Evolutionary conservation across 35 echinoderm and acorn worm species (phyloP).

Genomic region (Holothuria glaberrima): DNA sequence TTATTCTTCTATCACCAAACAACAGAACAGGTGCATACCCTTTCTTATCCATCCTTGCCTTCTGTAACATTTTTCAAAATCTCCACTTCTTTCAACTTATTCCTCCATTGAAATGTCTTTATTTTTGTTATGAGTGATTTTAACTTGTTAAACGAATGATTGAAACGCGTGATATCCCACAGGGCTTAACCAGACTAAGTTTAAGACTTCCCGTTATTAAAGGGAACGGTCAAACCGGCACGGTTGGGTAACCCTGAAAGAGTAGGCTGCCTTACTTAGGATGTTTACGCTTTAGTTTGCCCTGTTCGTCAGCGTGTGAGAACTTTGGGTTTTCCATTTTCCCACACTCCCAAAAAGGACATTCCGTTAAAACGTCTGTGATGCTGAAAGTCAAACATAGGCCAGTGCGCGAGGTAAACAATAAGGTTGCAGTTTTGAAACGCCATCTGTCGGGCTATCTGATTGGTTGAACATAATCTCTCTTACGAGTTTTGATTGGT

Average conservation of each 20-base stretch:
- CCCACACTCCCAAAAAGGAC: conserved; percentile 47
- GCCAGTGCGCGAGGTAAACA: not conserved
- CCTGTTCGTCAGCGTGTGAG: conserved; percentile 39
- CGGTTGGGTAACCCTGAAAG: conserved; percentile 39
- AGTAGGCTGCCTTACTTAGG: conserved; percentile 11
- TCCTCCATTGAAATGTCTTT: conserved; percentile 35
- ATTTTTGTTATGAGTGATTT: conserved; percentile 12
- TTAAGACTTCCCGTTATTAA: conserved; percentile 49
- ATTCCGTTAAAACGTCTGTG: conserved; percentile 25
- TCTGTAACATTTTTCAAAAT: conserved; percentile 34
- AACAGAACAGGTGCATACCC: conserved; percentile 4
- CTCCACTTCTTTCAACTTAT: conserved; percentile 27
- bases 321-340: conserved; percentile 41
- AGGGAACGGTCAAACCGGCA: conserved; percentile 29
- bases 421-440: conserved; percentile 10
- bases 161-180: conserved; percentile 35
- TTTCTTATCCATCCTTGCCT: not conserved
- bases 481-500: conserved; percentile 20
- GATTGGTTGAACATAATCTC: conserved; percentile 28
- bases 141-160: conserved; percentile 27
- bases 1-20: not conserved
- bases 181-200: conserved; percentile 41
- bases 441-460: not conserved
- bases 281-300: conserved; percentile 54
- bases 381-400: conserved; percentile 35